phyloP scores from a whole-genome alignment of 2,888 invertebrate genomes.

The Synanthedon andrenaeformis region DNA sequence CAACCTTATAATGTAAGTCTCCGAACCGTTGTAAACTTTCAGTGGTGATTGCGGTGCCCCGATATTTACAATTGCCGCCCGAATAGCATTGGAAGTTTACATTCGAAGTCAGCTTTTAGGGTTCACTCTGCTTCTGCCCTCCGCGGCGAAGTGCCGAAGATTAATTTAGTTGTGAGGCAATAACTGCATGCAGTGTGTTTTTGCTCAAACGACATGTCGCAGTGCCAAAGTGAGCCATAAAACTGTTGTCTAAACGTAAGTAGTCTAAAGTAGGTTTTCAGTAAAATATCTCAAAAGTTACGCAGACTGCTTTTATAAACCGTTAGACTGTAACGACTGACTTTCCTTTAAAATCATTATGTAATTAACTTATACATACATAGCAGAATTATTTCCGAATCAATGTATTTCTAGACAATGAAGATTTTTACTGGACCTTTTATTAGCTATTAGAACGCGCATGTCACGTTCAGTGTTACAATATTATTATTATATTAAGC shows the following conservation, averaged over 20 bases:
- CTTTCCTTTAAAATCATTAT: conserved; percentile 27
- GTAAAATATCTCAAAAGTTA: conserved; percentile 57
- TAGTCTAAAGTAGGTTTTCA: conserved; percentile 46
- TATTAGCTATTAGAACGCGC: conserved; percentile 1
- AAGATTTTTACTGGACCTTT: conserved; percentile 49
- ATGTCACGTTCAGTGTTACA: conserved; percentile 1
- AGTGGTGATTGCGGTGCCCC: conserved; percentile 1
- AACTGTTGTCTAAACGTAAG: conserved; percentile 46
- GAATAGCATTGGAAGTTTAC: conserved; percentile 15
- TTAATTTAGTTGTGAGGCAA: conserved; percentile 25
- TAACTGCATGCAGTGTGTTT: conserved; percentile 34
- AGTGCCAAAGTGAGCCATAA: conserved; percentile 69
- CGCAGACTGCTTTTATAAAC: conserved; percentile 60
- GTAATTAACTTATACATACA: conserved; percentile 37
- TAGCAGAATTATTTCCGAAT: conserved; percentile 41
- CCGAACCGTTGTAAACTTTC: conserved; percentile 25
- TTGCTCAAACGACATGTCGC: conserved; percentile 59
- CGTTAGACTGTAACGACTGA: conserved; percentile 64
- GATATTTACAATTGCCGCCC: background rate
- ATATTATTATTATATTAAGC: background rate
- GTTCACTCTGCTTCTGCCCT: conserved; percentile 65
- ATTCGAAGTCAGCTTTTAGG: conserved; percentile 52
- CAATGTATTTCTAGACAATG: conserved; percentile 14
- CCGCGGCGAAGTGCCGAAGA: conserved; percentile 34
- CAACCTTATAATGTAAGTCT: conserved; percentile 33